These are phyloP conservation scores for Aeoliscus strigatus DNA, from an alignment of 2,797 vertebrate genomes.

Conservation along the genomic window DNA sequence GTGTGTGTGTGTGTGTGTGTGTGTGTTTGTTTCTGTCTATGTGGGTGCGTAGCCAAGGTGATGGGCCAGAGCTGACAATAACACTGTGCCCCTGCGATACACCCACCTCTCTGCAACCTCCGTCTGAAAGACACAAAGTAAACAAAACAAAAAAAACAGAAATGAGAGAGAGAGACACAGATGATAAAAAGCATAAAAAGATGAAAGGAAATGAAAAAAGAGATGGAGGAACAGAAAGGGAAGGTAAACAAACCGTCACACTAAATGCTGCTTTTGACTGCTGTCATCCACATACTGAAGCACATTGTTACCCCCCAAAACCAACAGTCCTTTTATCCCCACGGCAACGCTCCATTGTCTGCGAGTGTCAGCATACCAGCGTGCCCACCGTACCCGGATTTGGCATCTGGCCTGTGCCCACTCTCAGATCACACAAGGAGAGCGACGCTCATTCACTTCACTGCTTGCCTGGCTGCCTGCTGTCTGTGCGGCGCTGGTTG, in stretches of 20 bases:
- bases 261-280: slow-evolving; percentile 39
- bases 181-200: too few relatives aligned
- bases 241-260: slow-evolving; percentile 42
- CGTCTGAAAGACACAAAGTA: slow-evolving; percentile 39
- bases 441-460: slow-evolving; percentile 54
- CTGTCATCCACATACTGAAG: slow-evolving; percentile 50
- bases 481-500: slow-evolving; percentile 59
- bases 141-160: slow-evolving; percentile 25
- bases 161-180: too few relatives aligned
- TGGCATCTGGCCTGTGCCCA: slow-evolving; percentile 51
- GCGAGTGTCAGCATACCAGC: slow-evolving; percentile 39
- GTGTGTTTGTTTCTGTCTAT: slow-evolving; percentile 7
- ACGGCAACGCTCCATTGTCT: slow-evolving; percentile 59
- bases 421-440: slow-evolving; percentile 58
- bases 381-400: slow-evolving; percentile 41
- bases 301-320: slow-evolving; percentile 29
- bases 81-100: slow-evolving; percentile 53
- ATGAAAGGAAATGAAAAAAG: slow-evolving; percentile 50
- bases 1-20: slow-evolving; percentile 9
- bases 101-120: slow-evolving; percentile 64
- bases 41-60: slow-evolving; percentile 49
- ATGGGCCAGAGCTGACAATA: slow-evolving; percentile 54
- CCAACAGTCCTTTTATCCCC: slow-evolving; percentile 25
- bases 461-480: slow-evolving; percentile 32
- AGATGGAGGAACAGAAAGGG: slow-evolving; percentile 33